Evolutionary conservation across 2,113 vertebrate species (phyloP).

Genomic region (Hyla sarda): DNA sequence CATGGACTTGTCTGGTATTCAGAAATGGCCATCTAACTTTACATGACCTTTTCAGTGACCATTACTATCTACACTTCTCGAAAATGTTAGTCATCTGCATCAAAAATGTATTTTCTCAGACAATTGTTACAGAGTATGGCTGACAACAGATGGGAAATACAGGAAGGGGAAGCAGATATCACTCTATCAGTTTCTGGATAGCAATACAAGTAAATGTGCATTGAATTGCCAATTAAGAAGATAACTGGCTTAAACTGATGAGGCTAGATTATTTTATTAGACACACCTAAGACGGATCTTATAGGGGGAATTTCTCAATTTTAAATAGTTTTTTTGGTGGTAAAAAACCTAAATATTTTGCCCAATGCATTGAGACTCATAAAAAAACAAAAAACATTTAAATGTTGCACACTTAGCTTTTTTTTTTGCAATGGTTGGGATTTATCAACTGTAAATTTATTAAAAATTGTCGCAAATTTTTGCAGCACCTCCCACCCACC

Average conservation of each 20-base stretch:
- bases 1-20: conserved; percentile 20
- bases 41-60: conserved; percentile 33
- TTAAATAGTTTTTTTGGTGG: too few species aligned
- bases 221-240: conserved; percentile 16
- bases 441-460: too few species aligned
- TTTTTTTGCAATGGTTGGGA: too few species aligned
- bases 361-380: too few species aligned
- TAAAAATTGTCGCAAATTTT: too few species aligned
- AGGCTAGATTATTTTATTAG: background rate
- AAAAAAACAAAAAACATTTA: too few species aligned
- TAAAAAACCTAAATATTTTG: too few species aligned
- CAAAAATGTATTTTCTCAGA: conserved; percentile 31
- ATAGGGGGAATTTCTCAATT: too few species aligned
- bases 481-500: too few species aligned
- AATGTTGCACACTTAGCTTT: too few species aligned
- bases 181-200: conserved; percentile 14
- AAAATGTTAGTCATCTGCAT: conserved; percentile 51
- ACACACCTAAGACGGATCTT: background rate
- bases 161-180: conserved; percentile 31
- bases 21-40: background rate
- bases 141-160: conserved; percentile 55
- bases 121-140: conserved; percentile 9
- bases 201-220: conserved; percentile 4
- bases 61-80: conserved; percentile 43
- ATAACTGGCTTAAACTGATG: background rate